Percentiles rank a stretch among this genome's conserved stretches.
Evolutionary conservation across 2,888 invertebrate genomes (phyloP).

Genomic region (Netelia melanura): DNA sequence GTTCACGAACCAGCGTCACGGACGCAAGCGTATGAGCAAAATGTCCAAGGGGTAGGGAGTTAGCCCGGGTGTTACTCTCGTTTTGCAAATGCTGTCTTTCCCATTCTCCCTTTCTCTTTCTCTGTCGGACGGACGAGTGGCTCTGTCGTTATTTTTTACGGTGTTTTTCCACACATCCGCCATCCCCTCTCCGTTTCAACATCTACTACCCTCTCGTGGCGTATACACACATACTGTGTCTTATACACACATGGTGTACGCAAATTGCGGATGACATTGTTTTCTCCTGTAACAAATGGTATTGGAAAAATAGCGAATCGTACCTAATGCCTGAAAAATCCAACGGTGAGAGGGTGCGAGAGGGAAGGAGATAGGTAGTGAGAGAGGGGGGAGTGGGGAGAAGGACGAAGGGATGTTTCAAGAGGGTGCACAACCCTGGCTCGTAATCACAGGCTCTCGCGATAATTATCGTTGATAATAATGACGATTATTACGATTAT

Average conservation of each 20-base stretch:
- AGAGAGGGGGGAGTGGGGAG: not conserved
- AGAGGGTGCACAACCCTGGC: not conserved
- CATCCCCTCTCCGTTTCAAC: not conserved
- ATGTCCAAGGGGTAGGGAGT: not conserved
- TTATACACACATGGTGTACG: constrained; percentile 19
- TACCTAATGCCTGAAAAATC: constrained; percentile 68
- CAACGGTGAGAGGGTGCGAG: constrained; percentile 1
- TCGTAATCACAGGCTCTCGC: not conserved
- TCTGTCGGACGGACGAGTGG: constrained; percentile 55
- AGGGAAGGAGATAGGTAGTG: not conserved
- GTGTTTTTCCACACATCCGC: constrained; percentile 39
- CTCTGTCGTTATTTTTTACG: constrained; percentile 67
- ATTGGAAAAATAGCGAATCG: constrained; percentile 72
- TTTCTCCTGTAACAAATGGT: constrained; percentile 73
- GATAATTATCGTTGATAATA: constrained; percentile 48
- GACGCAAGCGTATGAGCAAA: not conserved
- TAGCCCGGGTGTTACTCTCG: constrained; percentile 1
- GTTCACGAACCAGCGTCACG: constrained; percentile 3
- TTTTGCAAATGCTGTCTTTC: constrained; percentile 60
- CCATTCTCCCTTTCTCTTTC: constrained; percentile 30
- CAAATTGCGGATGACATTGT: constrained; percentile 69
- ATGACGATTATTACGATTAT: not conserved
- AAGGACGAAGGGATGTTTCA: constrained; percentile 26
- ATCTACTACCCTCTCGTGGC: not conserved
- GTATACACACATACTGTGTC: not conserved